phyloP scores from a whole-genome alignment of 37 sponge, comb jelly and placozoan species.

The Cliona cf. orientalis region DNA sequence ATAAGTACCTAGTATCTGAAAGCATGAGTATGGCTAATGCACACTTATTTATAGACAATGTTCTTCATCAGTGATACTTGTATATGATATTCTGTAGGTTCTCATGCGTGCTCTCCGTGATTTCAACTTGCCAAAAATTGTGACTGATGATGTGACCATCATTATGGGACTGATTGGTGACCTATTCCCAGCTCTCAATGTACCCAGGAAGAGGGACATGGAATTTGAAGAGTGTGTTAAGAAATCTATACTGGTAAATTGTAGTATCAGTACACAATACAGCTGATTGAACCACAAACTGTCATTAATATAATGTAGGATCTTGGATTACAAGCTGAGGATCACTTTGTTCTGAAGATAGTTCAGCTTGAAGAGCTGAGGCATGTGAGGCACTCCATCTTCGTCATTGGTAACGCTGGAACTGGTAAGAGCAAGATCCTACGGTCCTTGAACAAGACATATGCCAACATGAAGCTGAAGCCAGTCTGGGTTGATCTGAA shows the following conservation, averaged over 20 bases:
- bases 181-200: constrained; percentile 97
- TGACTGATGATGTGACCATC: constrained; percentile 96
- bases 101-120: constrained; percentile 99
- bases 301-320: constrained; percentile 77
- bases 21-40: too few relatives aligned
- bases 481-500: constrained; percentile 95
- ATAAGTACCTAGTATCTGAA: too few relatives aligned
- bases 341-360: constrained; percentile 95
- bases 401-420: constrained; percentile 99
- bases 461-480: constrained; percentile 82
- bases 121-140: constrained; percentile 98
- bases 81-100: constrained; percentile 57
- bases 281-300: too few relatives aligned
- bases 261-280: too few relatives aligned
- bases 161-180: constrained; percentile 99
- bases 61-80: too few relatives aligned
- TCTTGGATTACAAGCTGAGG: constrained; percentile 94
- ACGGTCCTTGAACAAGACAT: constrained; percentile 91
- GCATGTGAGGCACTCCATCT: constrained; percentile 95
- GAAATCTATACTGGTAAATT: constrained; percentile 74
- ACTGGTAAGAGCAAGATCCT: constrained; percentile 84
- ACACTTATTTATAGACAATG: too few relatives aligned
- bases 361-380: constrained; percentile 96
- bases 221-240: constrained; percentile 93
- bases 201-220: constrained; percentile 95